Base-by-base conservation (phyloP, 2,888 invertebrate species). In the Autographa gamma region DNA sequence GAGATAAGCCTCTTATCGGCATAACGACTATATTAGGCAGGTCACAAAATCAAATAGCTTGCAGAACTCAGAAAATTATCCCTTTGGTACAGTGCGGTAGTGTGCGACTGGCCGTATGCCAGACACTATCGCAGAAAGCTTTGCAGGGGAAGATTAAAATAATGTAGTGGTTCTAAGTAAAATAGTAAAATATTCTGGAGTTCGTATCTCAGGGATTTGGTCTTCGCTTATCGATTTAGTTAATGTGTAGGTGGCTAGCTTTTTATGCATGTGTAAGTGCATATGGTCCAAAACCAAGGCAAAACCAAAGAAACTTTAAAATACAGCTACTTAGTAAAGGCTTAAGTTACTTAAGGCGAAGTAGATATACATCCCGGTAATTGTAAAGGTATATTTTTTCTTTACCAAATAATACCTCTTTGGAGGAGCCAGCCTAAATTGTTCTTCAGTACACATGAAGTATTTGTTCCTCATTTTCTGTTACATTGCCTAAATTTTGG, bases 21-120 rank as follows among this genome's bases (percentile, higher is more conserved):
- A 63, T 76, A 87, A 85, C 81, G 80, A 81, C 71, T 77, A 74
- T 80, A 85, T 88, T 86, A 88, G 80, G 84, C 73, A 85, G 84
- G 86, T 88, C 86, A 76, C 90, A 89, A 89, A 89, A 90, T 89
- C 89, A 84, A 90, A 90, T 86, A 82, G 87, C 77, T 71, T 77
- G 86, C 86, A 84, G 85, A 86, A 84, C 84, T 84, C 82, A 85
- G 81, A 76, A 83, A 85, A 89, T 88, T 88, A 89, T 87, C 88
- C 89, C 84, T 79, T 82, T 70, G 74, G 74, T 76, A 73, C 85
- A 82, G 84, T 82, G 72, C 73, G 63, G 76, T 80, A 79, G 83
- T 72, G 76, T 74, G 64, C 54, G 38, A 71, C 84, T 89, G 88
- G 88, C 87, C 71, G 54, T 43, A 63, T 66, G 88, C 88, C 88